A percentile compares a stretch with the other conserved stretches of the same genome.
phyloP scores from a whole-genome alignment of 2,113 vertebrate species.

The Alligator mississippiensis region DNA sequence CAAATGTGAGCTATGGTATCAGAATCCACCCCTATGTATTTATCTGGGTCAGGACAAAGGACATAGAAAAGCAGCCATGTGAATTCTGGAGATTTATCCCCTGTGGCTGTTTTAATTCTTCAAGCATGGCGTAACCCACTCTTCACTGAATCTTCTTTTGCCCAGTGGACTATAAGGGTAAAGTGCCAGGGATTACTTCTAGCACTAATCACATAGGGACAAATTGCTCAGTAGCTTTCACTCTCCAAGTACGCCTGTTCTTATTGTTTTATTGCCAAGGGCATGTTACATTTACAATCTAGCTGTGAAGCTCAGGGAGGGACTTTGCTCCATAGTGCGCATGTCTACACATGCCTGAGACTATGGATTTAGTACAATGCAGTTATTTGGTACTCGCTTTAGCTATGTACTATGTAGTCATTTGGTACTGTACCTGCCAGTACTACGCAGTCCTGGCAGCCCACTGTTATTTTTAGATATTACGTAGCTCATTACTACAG shows the following conservation, averaged over 20 bases:
- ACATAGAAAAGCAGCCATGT: not conserved
- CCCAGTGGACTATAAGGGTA: not conserved
- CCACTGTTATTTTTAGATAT: too few species aligned
- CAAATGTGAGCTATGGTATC: accelerated
- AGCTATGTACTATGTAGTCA: too few species aligned
- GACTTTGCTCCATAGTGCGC: not conserved
- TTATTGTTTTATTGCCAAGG: too few species aligned
- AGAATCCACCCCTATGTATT: not conserved
- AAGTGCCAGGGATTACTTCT: not conserved
- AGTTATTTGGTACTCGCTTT: too few species aligned
- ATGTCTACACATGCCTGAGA: too few species aligned
- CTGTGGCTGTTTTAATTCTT: not conserved
- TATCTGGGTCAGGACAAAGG: not conserved
- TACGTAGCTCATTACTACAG: too few species aligned
- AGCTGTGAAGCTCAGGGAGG: not conserved
- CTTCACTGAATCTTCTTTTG: not conserved
- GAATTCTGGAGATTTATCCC: accelerated
- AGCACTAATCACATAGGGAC: too few species aligned
- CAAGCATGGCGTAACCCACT: not conserved
- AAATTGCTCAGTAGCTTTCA: not conserved
- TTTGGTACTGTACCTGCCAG: too few species aligned
- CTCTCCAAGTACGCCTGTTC: not conserved
- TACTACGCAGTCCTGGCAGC: too few species aligned
- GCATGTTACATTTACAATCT: too few species aligned
- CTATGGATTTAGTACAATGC: too few species aligned